Base-by-base conservation (phyloP, 2,113 vertebrate genomes). In the Pungitius pungitius region DNA sequence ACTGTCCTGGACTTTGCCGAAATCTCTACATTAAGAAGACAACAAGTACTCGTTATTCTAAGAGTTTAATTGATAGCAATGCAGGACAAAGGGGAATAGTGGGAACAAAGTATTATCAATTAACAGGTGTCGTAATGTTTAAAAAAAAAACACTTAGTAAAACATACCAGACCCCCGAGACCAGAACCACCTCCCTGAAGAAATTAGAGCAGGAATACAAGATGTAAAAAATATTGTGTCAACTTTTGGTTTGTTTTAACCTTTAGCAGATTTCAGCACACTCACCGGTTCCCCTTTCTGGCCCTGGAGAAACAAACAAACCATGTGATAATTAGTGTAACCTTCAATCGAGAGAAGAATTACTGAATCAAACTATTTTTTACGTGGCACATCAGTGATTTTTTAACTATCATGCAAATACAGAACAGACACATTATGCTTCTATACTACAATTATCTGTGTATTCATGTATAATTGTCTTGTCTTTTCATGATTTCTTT, bases 211-310 rank as follows among this genome's bases (percentile, higher is more conserved):
- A 2, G 54, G 24, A 42, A 40, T 1, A 40, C 3, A 8, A 3
- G 30, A 62, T 62, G 45, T 67, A 4, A 52, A 40, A 10, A 24
- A 0, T 37, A 57, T 71, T 51, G 13, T 5, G 54, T 40, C 12
- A 9, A 70, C 20, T 56, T 67, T 6, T 56, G 8, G 37, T 39
- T 59, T 8, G 17, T 33, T 42, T 24, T 20, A 14, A 55, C 27
- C 6, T 35, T 45, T 35, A 24, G 54, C 12, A 45, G 6, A 17
- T 27, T 55, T 43, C 3, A 58, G 0, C 61, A 4, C 13, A 78
- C 86, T 85, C 67, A 95, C 95, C 93, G 84, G 92, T 88, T 94
- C 94, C 73, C 95, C 95, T 82, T 95, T 96, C 73, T 94, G 94
- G 9, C 94, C 94, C 95, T 95, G 86, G 15, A 64, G 83, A 75